phyloP scores from a whole-genome alignment of 2,797 vertebrate genomes.

The Vultur gryphus region DNA sequence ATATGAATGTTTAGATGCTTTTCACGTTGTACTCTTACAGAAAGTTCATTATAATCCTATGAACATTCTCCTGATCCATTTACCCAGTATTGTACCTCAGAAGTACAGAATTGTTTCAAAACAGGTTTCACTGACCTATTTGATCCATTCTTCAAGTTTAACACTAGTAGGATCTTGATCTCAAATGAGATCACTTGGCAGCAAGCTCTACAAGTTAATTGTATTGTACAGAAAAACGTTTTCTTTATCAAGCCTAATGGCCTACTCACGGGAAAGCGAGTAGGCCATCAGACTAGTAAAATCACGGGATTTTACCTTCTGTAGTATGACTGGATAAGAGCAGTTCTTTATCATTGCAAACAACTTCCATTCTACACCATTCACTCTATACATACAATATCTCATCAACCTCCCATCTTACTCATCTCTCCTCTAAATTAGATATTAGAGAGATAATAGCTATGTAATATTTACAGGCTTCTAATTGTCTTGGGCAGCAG shows the following conservation, averaged over 20 bases:
- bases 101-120: not conserved
- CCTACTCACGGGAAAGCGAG: accelerated
- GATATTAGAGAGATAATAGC: not conserved
- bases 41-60: not conserved
- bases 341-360: not conserved
- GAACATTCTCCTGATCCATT: not conserved
- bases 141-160: not conserved
- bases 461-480: not conserved
- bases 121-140: not conserved
- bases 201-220: not conserved
- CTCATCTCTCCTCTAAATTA: not conserved
- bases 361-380: not conserved
- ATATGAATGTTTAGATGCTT: not conserved
- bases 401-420: not conserved
- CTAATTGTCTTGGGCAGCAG: not conserved
- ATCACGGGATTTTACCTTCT: not conserved
- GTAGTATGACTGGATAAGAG: not conserved
- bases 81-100: not conserved
- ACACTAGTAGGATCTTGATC: not conserved
- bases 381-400: not conserved
- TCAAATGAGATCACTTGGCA: not conserved
- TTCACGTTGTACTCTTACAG: not conserved
- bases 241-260: not conserved
- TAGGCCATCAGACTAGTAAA: not conserved
- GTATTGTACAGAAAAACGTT: not conserved